Conservation (phyloP, 2,797 vertebrate genomes). For the Phyllotis vaccarum region DNA sequence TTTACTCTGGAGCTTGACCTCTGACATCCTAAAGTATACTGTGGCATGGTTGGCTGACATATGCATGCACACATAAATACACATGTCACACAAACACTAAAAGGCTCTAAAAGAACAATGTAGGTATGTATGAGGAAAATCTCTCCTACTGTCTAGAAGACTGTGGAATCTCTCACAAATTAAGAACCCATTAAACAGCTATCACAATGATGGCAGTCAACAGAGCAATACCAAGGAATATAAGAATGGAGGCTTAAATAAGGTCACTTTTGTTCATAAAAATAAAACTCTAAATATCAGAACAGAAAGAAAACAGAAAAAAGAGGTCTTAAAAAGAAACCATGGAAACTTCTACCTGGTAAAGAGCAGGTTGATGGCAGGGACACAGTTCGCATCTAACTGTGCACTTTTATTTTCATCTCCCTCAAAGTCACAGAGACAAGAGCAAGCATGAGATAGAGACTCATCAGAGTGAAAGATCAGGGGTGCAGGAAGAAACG, state of each 20-base stretch:
- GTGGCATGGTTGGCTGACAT: background rate
- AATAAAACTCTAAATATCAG: background rate
- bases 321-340: background rate
- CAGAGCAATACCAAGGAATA: background rate
- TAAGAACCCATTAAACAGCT: background rate
- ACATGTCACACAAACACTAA: background rate
- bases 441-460: background rate
- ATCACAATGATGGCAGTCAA: background rate
- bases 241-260: background rate
- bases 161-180: background rate
- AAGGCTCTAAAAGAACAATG: background rate
- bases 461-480: constrained; percentile 42
- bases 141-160: background rate
- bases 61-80: background rate
- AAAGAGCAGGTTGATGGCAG: background rate
- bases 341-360: too few species aligned
- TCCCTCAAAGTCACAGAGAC: background rate
- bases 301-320: background rate
- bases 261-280: background rate
- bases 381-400: background rate
- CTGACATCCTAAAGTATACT: background rate
- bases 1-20: background rate
- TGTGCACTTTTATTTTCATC: background rate
- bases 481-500: background rate
- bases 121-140: background rate